Percentiles rank a stretch among this genome's conserved stretches.
phyloP scores from a whole-genome alignment of 2,113 vertebrate species.

The Scophthalmus maximus region DNA sequence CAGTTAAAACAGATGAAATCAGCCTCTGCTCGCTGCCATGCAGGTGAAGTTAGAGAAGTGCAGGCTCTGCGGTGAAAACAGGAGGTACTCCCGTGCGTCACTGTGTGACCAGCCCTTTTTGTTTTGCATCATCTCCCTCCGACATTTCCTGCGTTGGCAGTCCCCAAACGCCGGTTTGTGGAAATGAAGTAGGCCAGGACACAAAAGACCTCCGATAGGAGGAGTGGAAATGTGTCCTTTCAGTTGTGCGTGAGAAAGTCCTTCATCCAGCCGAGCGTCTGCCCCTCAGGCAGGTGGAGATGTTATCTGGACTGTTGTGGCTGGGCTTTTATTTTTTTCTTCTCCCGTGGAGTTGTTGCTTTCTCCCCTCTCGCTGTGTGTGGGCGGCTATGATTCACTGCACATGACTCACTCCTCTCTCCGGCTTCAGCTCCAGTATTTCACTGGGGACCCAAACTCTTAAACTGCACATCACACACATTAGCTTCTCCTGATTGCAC shows the following conservation, averaged over 20 bases:
- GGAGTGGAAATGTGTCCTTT: conserved; percentile 33
- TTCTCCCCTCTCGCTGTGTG: conserved; percentile 60
- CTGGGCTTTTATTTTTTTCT: conserved; percentile 8
- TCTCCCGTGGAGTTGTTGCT: conserved; percentile 38
- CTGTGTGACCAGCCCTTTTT: conserved; percentile 52
- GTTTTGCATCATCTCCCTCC: no score
- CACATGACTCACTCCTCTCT: conserved; percentile 79
- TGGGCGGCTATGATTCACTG: conserved; percentile 81
- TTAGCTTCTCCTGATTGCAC: conserved; percentile 51
- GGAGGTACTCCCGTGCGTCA: neutral
- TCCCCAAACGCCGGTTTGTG: conserved; percentile 46
- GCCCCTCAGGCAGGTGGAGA: conserved; percentile 52
- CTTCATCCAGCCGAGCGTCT: conserved; percentile 38
- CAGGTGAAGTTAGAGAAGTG: conserved; percentile 17
- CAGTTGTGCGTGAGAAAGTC: conserved; percentile 25
- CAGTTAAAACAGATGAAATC: no score
- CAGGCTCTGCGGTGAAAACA: neutral
- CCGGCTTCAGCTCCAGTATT: conserved; percentile 62
- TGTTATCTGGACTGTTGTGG: conserved; percentile 37
- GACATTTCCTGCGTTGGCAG: conserved; percentile 29
- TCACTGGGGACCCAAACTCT: conserved; percentile 67
- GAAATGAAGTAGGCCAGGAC: conserved; percentile 58
- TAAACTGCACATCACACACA: conserved; percentile 56
- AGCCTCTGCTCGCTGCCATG: no score
- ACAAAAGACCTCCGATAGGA: conserved; percentile 54